Evolutionary conservation across 2,113 vertebrate species (phyloP), one percentile per base, ranked within the genome.

Genomic region (Zonotrichia leucophrys): DNA sequence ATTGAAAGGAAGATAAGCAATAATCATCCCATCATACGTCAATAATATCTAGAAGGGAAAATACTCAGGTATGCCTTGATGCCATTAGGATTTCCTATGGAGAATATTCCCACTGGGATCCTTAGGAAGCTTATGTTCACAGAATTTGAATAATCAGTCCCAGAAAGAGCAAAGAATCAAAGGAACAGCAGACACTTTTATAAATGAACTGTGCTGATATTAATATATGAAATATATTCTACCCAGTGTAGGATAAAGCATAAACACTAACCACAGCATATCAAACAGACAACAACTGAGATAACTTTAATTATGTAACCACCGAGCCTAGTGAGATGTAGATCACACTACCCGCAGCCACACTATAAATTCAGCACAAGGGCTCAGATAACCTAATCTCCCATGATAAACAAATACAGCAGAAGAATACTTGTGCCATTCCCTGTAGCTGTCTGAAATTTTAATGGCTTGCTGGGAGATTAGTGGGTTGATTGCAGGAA

Each of bases 291-390:
- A 80, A 83, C n/a, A 92, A 70, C 20, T 25, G 59, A 83, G 64
- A 78, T 86, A 94, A 74, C 46, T 84, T 72, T 70, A 67, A 90
- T 88, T 88, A 88, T n/a, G 81, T 19, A 90, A 91, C 39, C 75
- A 69, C 33, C 41, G 72, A 91, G 59, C 50, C 49, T 73, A 46
- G 52, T 52, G 73, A 2, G 7, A 83, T 77, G 41, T 49, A 88
- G 70, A 92, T 69, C 68, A 79, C n/a, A 42, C n/a, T 85, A 89
- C 85, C 55, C 6, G 4, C 58, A 95, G 82, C 74, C 74, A 82
- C 8, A 9, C 59, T 69, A 83, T 44, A 91, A 91, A 90, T 59
- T 83, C 83, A 90, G 52, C 11, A 0, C 35, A 72, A 88, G 55
- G 42, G 66, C 64, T 92, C 56, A 55, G 79, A 90, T 75, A 93